phyloP scores from a whole-genome alignment of 2,113 vertebrate species.

The Piprites chloris region DNA sequence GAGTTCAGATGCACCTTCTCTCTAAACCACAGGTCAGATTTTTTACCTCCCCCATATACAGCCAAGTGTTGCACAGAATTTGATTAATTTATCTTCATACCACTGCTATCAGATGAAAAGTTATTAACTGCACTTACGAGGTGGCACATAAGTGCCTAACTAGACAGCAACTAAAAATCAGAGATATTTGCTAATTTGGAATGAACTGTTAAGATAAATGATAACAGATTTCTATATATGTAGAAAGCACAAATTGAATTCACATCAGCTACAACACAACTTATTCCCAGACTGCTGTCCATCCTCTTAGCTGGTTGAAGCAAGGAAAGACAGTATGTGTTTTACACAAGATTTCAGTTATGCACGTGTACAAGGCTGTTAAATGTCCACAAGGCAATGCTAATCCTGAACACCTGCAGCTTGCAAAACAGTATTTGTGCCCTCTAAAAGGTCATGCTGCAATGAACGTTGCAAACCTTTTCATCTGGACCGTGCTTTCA shows the following conservation, averaged over 20 bases:
- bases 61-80: not conserved
- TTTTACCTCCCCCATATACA: not conserved
- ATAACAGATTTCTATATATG: not conserved
- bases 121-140: not conserved
- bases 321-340: not conserved
- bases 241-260: not conserved
- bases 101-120: not conserved
- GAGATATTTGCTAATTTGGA: not conserved
- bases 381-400: not conserved
- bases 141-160: not conserved
- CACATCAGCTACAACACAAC: not conserved
- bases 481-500: not conserved
- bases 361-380: not conserved
- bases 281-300: not conserved
- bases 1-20: not conserved
- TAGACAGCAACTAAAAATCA: not conserved
- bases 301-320: not conserved
- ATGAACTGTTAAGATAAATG: accelerated
- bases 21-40: not conserved
- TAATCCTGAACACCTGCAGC: not conserved
- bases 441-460: not conserved
- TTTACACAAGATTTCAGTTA: not conserved
- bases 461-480: not conserved
- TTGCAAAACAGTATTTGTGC: not conserved
- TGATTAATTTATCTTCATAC: not conserved